phyloP scores from a whole-genome alignment of 2,797 vertebrate species.

The Graptemys geographica region DNA sequence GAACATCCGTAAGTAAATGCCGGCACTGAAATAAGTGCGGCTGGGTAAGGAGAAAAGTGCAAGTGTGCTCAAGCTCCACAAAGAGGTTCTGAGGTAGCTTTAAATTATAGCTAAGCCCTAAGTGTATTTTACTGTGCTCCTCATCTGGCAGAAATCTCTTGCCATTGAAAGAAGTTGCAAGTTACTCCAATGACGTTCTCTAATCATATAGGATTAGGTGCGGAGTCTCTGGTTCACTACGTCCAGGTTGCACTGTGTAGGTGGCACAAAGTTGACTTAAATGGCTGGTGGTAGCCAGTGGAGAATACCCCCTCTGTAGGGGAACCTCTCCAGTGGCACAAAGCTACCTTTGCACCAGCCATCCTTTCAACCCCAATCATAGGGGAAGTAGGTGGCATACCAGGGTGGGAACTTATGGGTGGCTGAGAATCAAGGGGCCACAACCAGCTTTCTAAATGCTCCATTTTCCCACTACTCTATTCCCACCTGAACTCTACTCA shows the following conservation, averaged over 20 bases:
- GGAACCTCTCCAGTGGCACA: no score
- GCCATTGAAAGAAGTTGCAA: background rate
- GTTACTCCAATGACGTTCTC: background rate
- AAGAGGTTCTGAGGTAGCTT: background rate
- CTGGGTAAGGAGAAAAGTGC: background rate
- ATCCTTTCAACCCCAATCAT: background rate
- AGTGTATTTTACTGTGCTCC: background rate
- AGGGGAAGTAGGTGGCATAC: background rate
- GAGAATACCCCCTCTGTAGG: no score
- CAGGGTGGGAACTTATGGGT: background rate
- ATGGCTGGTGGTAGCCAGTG: background rate
- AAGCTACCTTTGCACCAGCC: background rate
- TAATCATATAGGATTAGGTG: no score
- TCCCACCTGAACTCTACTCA: background rate
- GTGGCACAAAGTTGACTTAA: background rate
- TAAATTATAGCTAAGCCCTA: background rate
- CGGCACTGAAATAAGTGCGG: no score
- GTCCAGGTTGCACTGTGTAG: no score
- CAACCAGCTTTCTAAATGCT: rapidly evolving
- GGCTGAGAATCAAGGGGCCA: background rate
- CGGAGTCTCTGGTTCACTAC: no score
- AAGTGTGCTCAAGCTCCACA: background rate
- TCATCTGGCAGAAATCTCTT: background rate
- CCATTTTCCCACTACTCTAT: background rate
- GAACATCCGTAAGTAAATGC: background rate